phyloP scores from a whole-genome alignment of 2,113 vertebrate species.

The Lota lota region DNA sequence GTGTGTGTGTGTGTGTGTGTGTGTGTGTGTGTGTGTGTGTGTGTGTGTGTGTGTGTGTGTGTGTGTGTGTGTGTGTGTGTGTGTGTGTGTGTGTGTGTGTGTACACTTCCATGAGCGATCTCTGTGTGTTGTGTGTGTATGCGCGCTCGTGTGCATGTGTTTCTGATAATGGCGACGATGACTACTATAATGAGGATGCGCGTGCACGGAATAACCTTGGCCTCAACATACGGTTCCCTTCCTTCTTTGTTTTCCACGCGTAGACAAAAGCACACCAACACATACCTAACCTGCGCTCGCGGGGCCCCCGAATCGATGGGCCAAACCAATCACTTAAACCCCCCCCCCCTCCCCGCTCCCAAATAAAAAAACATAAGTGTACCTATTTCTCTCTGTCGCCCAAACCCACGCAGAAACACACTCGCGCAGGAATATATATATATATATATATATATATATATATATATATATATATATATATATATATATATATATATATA shows the following conservation, averaged over 20 bases:
- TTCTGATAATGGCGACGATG: neutral
- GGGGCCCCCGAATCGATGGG: too few species aligned
- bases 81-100: too few species aligned
- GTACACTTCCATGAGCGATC: too few species aligned
- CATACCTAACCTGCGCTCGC: neutral
- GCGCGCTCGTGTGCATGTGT: neutral
- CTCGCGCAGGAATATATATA: too few species aligned
- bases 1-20: too few species aligned
- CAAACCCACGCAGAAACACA: conserved; percentile 15
- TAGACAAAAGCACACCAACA: neutral
- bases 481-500: too few species aligned
- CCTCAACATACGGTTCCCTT: neutral
- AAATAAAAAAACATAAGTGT: conserved; percentile 13
- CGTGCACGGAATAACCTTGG: neutral
- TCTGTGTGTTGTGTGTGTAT: conserved; percentile 21
- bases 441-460: too few species aligned
- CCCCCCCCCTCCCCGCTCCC: conserved; percentile 19
- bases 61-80: too few species aligned
- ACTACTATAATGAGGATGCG: too few species aligned
- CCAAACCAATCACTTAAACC: too few species aligned
- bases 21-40: neutral
- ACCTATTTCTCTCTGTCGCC: neutral
- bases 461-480: too few species aligned
- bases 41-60: neutral
- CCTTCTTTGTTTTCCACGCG: conserved; percentile 2